Evolutionary conservation across 2,797 vertebrate species (phyloP).

Genomic region (Dallia pectoralis): DNA sequence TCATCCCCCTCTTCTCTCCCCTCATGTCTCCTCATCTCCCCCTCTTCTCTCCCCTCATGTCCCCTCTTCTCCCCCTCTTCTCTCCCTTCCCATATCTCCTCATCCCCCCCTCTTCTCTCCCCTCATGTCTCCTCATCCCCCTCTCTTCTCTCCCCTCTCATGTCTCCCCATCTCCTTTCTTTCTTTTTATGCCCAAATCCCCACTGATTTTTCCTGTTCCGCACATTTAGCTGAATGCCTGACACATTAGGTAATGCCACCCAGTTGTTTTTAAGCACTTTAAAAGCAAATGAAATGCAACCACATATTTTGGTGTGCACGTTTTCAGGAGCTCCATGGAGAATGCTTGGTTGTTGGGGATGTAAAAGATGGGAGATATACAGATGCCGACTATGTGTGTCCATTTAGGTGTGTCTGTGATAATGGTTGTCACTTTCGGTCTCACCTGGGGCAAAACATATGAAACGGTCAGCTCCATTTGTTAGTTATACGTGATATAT

Average conservation of each 20-base stretch:
- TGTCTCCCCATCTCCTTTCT: not conserved
- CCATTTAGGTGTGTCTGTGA: constrained; percentile 21
- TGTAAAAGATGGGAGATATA: constrained; percentile 22
- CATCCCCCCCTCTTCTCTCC: not conserved
- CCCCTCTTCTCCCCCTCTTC: not conserved
- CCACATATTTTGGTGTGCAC: constrained; percentile 58
- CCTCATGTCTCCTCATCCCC: not conserved
- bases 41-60: not conserved
- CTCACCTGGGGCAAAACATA: too few species aligned
- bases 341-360: constrained; percentile 19
- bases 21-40: not conserved
- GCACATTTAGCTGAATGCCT: constrained; percentile 51
- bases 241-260: constrained; percentile 67
- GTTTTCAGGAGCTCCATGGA: constrained; percentile 34
- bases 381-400: constrained; percentile 16
- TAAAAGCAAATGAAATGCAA: constrained; percentile 63
- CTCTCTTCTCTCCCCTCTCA: not conserved
- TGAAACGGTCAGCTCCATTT: too few species aligned
- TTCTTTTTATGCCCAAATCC: not conserved
- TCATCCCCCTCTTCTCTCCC: not conserved
- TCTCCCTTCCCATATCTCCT: not conserved
- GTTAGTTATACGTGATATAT: too few species aligned
- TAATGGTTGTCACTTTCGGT: not conserved
- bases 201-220: constrained; percentile 30
- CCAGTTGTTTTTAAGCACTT: constrained; percentile 66